Evolutionary conservation across 1,140 invertebrate species (phyloP).

Genomic region (Tenebrio molitor): DNA sequence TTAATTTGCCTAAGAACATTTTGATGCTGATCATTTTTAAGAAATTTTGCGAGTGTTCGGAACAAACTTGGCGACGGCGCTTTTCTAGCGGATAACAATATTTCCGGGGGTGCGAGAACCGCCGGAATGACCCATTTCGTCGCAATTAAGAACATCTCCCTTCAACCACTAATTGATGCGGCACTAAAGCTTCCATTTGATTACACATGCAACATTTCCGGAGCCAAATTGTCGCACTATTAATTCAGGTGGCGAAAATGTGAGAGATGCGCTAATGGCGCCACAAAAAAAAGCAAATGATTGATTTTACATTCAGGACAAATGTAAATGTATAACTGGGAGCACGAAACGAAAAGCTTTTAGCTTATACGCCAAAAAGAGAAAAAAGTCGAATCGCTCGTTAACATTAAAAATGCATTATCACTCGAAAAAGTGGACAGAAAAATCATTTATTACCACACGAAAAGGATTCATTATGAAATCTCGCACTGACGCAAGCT

Average conservation of each 20-base stretch:
- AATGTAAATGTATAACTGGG: conserved; percentile 17
- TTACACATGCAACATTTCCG: conserved; percentile 19
- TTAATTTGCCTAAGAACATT: too few relatives aligned
- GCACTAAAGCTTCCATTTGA: conserved; percentile 15
- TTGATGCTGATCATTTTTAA: too few relatives aligned
- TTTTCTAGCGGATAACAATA: background rate
- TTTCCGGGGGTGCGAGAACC: background rate
- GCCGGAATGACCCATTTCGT: conserved; percentile 12
- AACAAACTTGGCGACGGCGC: too few relatives aligned
- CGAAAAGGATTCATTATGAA: conserved; percentile 30
- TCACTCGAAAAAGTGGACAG: conserved; percentile 15
- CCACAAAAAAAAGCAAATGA: conserved; percentile 11
- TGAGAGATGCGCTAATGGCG: conserved; percentile 4
- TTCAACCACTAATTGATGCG: conserved; percentile 24
- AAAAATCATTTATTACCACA: conserved; percentile 26
- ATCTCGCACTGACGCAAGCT: background rate
- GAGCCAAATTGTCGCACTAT: background rate
- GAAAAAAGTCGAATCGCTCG: conserved; percentile 15
- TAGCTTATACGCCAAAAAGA: background rate
- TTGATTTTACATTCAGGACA: conserved; percentile 26
- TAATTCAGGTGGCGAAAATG: conserved; percentile 28
- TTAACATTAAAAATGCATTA: conserved; percentile 39
- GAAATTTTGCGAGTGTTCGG: too few relatives aligned
- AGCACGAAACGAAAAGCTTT: conserved; percentile 26
- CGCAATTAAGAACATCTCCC: conserved; percentile 11